Evolutionary conservation across 2,888 invertebrate species (phyloP).

Genomic region (Rugalucina vietnamica): DNA sequence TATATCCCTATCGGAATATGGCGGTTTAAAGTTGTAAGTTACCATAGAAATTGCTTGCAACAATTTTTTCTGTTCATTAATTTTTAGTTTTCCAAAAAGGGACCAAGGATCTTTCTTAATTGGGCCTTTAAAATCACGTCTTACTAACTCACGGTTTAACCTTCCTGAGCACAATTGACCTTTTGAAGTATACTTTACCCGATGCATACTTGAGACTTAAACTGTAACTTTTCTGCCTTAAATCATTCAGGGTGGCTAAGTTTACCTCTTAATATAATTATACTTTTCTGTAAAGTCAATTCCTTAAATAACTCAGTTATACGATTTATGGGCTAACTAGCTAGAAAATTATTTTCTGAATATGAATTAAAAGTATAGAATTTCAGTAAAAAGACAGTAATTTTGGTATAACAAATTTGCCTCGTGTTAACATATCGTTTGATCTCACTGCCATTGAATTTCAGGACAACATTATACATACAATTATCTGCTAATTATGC

Average conservation of each 20-base stretch:
- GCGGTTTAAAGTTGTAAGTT: too few species aligned
- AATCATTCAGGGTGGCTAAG: neutral
- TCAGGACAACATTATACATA: neutral
- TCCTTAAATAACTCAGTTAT: constrained; percentile 8
- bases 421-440: constrained; percentile 7
- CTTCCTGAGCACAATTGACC: constrained; percentile 4
- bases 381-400: constrained; percentile 1
- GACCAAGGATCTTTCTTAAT: too few species aligned
- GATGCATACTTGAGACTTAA: neutral
- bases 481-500: constrained; percentile 8
- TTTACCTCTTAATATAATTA: constrained; percentile 1
- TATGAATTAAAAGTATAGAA: constrained; percentile 3
- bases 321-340: constrained; percentile 11
- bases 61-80: too few species aligned
- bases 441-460: neutral
- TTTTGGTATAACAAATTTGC: neutral
- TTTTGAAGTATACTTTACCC: neutral
- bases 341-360: constrained; percentile 9
- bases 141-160: too few species aligned
- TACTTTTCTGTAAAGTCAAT: neutral
- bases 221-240: neutral
- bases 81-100: too few species aligned
- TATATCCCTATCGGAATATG: too few species aligned
- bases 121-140: too few species aligned
- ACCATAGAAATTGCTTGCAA: too few species aligned